A percentile compares a stretch with the other conserved stretches of the same genome.
These are phyloP conservation scores for Bos taurus DNA, from an alignment of 2,113 vertebrate species.

Conservation along the genomic window ARS-UCD2.0 NC_037336.1:8709501-8710000, in stretches of 20 bases:
- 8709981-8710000: background rate
- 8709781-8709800: background rate
- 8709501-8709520: background rate
- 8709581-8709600: background rate
- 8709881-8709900: background rate
- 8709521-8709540: background rate
- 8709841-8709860: background rate
- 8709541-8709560: background rate
- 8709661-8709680: background rate
- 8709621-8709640: background rate
- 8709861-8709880: background rate
- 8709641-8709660: background rate
- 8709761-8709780: background rate
- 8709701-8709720: background rate
- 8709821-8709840: background rate
- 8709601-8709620: background rate
- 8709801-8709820: background rate
- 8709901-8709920: background rate
- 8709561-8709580: background rate
- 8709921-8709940: background rate
- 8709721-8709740: background rate
- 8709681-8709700: background rate
- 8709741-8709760: background rate
- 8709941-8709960: background rate
- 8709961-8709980: background rate